Evolutionary conservation across 1,140 invertebrate genomes (phyloP).

Genomic region (Stegodyphus mimosarum): DNA sequence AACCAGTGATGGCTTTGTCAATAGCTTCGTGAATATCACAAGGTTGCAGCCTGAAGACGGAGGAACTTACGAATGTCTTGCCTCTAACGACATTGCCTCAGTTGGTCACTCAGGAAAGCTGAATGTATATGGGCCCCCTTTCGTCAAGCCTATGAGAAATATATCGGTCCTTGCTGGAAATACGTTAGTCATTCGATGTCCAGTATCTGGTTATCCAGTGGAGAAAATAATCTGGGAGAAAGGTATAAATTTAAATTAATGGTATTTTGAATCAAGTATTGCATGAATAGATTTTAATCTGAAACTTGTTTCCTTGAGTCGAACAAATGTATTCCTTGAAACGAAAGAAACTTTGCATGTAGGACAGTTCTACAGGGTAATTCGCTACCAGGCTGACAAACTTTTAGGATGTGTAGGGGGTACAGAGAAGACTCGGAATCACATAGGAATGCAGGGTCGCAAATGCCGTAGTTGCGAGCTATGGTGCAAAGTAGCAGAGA

Average conservation of each 20-base stretch:
- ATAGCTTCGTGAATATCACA: conserved; percentile 70
- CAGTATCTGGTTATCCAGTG: conserved; percentile 64
- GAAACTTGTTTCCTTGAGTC: too few relatives aligned
- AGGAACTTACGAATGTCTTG: conserved; percentile 68
- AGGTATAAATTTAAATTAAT: conserved; percentile 71
- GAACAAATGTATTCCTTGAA: too few relatives aligned
- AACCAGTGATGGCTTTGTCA: conserved; percentile 63
- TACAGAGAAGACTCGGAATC: too few relatives aligned
- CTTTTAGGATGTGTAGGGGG: too few relatives aligned
- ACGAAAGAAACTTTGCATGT: too few relatives aligned
- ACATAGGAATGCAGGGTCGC: too few relatives aligned
- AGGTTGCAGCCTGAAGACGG: conserved; percentile 67
- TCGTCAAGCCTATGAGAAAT: conserved; percentile 68
- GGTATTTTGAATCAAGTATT: too few relatives aligned
- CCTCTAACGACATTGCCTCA: conserved; percentile 78
- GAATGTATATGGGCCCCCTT: conserved; percentile 78
- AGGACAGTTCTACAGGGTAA: too few relatives aligned
- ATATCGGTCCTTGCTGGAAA: conserved; percentile 69
- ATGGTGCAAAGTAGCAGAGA: too few relatives aligned
- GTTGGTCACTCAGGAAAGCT: conserved; percentile 78
- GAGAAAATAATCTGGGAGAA: conserved; percentile 69
- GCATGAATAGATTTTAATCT: too few relatives aligned
- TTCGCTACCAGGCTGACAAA: too few relatives aligned
- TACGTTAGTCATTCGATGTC: conserved; percentile 66
- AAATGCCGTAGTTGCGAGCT: too few relatives aligned